Conservation (phyloP, 2,113 vertebrate genomes). For the Prolemur simus region DNA sequence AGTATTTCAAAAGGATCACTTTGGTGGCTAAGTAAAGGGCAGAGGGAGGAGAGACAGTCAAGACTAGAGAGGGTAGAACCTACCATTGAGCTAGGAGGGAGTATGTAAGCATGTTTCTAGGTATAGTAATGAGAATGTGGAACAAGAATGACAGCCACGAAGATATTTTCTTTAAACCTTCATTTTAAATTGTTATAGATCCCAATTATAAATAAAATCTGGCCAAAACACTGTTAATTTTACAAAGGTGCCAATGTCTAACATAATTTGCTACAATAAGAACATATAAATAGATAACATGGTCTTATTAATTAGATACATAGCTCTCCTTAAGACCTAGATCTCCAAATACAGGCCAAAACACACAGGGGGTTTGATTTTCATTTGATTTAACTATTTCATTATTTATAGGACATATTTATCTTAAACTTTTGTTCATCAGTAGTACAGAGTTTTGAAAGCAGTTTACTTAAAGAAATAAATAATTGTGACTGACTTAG, state of each 20-base stretch:
- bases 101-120: background rate
- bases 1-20: background rate
- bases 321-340: background rate
- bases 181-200: background rate
- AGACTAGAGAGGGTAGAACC: background rate
- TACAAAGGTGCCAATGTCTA: background rate
- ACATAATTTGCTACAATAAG: background rate
- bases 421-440: background rate
- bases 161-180: background rate
- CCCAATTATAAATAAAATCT: conserved; percentile 30
- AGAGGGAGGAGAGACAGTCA: background rate
- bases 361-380: background rate
- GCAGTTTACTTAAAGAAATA: conserved; percentile 22
- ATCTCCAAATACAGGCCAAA: background rate
- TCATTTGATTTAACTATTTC: conserved; percentile 9
- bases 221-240: conserved; percentile 9
- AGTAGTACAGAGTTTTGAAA: conserved; percentile 8
- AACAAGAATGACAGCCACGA: background rate
- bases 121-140: background rate
- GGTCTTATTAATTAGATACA: background rate
- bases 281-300: background rate
- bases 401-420: conserved; percentile 17
- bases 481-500: background rate
- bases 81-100: background rate
- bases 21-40: background rate